These are phyloP conservation scores for Lepidurus apus DNA, from an alignment of 1,140 invertebrate genomes.

Conservation along the genomic window DNA sequence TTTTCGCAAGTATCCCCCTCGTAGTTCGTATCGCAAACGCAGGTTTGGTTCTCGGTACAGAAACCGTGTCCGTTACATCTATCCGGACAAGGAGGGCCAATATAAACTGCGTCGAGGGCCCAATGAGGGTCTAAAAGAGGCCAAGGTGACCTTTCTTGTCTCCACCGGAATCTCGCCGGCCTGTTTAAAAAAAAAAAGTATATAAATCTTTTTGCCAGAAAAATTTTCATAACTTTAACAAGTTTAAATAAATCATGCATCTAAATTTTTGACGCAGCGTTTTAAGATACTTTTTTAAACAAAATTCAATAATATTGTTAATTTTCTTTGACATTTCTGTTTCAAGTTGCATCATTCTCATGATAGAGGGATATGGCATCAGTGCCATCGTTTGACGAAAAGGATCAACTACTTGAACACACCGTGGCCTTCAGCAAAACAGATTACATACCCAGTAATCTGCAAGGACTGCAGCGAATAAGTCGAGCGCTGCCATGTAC, in stretches of 20 bases:
- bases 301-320: too few relatives aligned
- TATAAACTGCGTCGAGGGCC: slow-evolving; percentile 49
- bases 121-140: slow-evolving; percentile 43
- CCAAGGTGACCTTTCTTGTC: slow-evolving; percentile 43
- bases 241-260: too few relatives aligned
- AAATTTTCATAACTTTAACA: too few relatives aligned
- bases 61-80: slow-evolving; percentile 48
- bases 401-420: neutral
- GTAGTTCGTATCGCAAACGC: slow-evolving; percentile 46
- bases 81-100: slow-evolving; percentile 47
- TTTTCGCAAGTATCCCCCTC: slow-evolving; percentile 43
- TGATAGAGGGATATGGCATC: too few relatives aligned
- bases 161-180: slow-evolving; percentile 47
- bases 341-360: too few relatives aligned
- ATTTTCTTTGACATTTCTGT: too few relatives aligned
- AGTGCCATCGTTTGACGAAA: neutral
- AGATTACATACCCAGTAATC: slow-evolving; percentile 45
- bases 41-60: slow-evolving; percentile 45
- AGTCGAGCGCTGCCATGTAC: slow-evolving; percentile 45
- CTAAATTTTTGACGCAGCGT: too few relatives aligned
- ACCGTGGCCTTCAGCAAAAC: neutral
- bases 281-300: too few relatives aligned
- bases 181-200: slow-evolving; percentile 35
- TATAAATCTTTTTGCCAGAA: slow-evolving; percentile 26
- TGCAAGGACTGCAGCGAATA: slow-evolving; percentile 45